Conservation (phyloP, 2,113 vertebrate species). For the Echinops telfairi region DNA sequence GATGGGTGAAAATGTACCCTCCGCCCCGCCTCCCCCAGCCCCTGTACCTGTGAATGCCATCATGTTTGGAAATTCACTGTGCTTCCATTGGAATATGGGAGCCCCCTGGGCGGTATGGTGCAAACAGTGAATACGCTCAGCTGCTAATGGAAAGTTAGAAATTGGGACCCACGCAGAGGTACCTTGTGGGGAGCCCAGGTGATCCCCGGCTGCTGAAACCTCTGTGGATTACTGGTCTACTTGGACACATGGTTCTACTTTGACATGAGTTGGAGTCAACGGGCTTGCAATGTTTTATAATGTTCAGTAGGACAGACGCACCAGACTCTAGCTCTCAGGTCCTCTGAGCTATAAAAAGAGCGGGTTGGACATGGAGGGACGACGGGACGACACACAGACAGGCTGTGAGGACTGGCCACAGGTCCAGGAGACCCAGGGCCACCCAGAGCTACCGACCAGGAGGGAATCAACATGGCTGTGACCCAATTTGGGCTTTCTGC, state of each 20-base stretch:
- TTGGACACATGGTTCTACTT: not conserved
- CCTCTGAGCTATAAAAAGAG: not conserved
- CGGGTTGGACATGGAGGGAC: not conserved
- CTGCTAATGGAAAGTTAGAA: not conserved
- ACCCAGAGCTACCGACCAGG: not conserved
- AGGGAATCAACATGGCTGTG: not conserved
- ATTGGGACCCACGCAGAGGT: not conserved
- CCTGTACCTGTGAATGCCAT: not conserved
- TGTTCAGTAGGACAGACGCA: not conserved
- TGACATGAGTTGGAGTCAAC: not conserved
- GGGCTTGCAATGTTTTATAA: not conserved
- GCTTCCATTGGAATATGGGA: not conserved
- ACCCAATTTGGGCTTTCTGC: not conserved
- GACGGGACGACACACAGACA: not conserved
- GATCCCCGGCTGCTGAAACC: not conserved
- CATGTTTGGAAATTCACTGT: not conserved
- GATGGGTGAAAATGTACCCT: not conserved
- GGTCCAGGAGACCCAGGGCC: not conserved
- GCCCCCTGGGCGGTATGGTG: no score
- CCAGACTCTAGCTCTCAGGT: not conserved
- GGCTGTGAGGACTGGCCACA: not conserved
- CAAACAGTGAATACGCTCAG: not conserved
- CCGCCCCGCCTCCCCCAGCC: not conserved
- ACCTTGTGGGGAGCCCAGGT: not conserved
- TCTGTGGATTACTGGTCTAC: not conserved